Evolutionary conservation across 2,113 vertebrate species (phyloP).

Genomic region (Cyphomyrus discorhynchus): DNA sequence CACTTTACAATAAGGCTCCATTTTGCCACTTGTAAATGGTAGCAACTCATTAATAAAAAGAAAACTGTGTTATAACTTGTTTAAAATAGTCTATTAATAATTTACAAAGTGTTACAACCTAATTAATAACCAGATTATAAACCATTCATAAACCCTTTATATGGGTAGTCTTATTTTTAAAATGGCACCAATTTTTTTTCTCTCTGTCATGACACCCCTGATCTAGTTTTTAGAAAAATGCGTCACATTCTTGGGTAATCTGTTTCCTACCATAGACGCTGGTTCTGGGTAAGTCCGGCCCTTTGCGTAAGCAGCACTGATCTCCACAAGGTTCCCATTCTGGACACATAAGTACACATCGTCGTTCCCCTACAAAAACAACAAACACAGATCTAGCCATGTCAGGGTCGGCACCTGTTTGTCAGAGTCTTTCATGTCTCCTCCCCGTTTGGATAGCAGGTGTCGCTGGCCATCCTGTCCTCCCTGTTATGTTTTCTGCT

Average conservation of each 20-base stretch:
- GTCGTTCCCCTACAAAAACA: constrained; percentile 63
- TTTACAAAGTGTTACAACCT: too few relatives aligned
- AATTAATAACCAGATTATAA: too few relatives aligned
- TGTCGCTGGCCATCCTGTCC: too few relatives aligned
- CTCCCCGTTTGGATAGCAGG: too few relatives aligned
- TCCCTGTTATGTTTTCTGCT: too few relatives aligned
- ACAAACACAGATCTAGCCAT: background rate
- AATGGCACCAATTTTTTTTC: background rate
- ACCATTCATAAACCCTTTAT: too few relatives aligned
- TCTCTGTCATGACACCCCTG: background rate
- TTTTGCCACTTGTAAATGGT: too few relatives aligned
- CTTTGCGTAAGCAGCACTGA: constrained; percentile 48
- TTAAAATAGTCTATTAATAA: too few relatives aligned
- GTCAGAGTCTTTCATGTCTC: too few relatives aligned
- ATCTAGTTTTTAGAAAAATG: background rate
- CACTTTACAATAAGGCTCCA: background rate
- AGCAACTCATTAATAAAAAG: too few relatives aligned
- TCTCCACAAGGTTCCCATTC: constrained; percentile 29
- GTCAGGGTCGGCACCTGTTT: background rate
- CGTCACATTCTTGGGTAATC: background rate
- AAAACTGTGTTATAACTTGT: too few relatives aligned
- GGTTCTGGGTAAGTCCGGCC: constrained; percentile 56
- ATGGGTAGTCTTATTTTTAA: background rate
- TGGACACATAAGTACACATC: constrained; percentile 70
- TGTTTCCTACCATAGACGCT: constrained; percentile 49